These are phyloP conservation scores for Cephalotes varians DNA, from an alignment of 2,888 invertebrate species.

Conservation along the genomic window DNA sequence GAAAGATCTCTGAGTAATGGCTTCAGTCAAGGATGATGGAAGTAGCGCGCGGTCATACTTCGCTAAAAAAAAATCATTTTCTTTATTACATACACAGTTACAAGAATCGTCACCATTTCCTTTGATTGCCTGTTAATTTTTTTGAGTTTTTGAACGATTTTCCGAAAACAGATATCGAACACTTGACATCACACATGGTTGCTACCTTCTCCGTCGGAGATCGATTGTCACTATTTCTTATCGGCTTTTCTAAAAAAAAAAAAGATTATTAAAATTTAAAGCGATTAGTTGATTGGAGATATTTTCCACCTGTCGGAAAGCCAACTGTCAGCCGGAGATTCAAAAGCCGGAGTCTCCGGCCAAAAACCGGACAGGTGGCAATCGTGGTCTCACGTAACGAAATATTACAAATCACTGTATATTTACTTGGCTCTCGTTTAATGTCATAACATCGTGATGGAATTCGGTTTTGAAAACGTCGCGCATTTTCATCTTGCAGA, in stretches of 20 bases:
- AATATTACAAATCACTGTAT: background rate
- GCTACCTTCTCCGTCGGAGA: no score
- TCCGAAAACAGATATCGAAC: background rate
- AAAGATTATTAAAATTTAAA: no score
- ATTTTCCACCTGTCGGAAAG: no score
- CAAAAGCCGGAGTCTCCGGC: no score
- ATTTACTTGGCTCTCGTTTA: background rate
- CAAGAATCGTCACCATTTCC: background rate
- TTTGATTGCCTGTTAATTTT: background rate
- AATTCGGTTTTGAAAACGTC: background rate
- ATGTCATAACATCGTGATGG: background rate
- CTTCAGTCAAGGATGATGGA: constrained; percentile 31
- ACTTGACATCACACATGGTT: no score
- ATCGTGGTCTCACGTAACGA: no score
- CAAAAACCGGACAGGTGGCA: no score
- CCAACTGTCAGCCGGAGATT: no score
- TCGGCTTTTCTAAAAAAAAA: no score
- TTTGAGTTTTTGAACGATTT: background rate
- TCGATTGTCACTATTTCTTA: no score
- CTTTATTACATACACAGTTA: no score
- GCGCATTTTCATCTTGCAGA: background rate
- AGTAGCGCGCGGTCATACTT: constrained; percentile 21
- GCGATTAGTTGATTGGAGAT: no score
- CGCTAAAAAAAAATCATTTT: constrained; percentile 1
- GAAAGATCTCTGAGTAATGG: constrained; percentile 13